Evolutionary conservation across 2,797 vertebrate genomes (phyloP).

Genomic region (Gallinago solitaria): DNA sequence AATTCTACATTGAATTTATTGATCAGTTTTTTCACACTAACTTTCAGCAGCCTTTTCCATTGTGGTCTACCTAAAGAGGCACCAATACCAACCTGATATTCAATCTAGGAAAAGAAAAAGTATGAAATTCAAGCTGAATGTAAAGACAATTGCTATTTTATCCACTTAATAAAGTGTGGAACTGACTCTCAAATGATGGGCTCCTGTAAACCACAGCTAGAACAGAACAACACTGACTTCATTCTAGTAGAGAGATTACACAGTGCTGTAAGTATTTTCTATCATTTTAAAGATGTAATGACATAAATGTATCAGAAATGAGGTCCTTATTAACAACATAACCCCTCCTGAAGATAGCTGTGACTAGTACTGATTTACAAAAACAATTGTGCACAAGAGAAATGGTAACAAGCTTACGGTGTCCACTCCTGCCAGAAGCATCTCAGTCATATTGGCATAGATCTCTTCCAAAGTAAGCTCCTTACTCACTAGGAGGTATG

Average conservation of each 20-base stretch:
- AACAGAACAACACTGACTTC: not conserved
- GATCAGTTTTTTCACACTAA: not conserved
- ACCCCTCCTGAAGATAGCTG: not conserved
- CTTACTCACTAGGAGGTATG: conserved; percentile 85
- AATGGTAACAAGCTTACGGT: conserved; percentile 74
- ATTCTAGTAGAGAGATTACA: not conserved
- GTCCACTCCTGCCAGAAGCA: conserved; percentile 94
- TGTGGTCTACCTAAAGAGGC: not conserved
- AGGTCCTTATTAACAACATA: not conserved
- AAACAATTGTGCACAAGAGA: not conserved
- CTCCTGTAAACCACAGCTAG: not conserved
- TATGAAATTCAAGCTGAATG: not conserved
- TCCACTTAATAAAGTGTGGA: not conserved
- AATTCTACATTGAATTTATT: not conserved
- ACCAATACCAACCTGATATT: not conserved
- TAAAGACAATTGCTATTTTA: not conserved
- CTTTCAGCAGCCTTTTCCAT: not conserved
- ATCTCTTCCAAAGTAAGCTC: conserved; percentile 91
- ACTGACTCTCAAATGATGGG: not conserved
- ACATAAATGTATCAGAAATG: not conserved
- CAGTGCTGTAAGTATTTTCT: not conserved
- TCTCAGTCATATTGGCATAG: conserved; percentile 92
- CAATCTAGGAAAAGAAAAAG: not conserved
- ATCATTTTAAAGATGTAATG: not conserved
- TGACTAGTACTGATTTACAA: not conserved